A percentile compares a stretch with the other conserved stretches of the same genome.
phyloP scores from a whole-genome alignment of 2,888 invertebrate species.

The Ennomos erosarius region DNA sequence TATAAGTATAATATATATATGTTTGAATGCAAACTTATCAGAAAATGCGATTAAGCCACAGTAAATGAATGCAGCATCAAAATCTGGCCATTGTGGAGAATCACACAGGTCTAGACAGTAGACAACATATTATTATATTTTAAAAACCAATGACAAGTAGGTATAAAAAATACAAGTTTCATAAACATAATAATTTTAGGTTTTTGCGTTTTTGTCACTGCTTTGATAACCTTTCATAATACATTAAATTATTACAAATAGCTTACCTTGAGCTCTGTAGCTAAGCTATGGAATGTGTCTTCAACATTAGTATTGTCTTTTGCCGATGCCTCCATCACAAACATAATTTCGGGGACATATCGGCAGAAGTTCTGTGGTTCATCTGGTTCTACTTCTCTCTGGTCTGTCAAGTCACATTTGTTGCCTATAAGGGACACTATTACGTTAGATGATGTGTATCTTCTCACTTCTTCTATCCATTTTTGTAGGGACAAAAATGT shows the following conservation, averaged over 20 bases:
- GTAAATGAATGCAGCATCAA: no score
- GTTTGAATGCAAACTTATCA: no score
- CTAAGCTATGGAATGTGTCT: slow-evolving; percentile 93
- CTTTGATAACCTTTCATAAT: not conserved
- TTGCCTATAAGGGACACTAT: slow-evolving; percentile 96
- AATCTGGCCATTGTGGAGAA: no score
- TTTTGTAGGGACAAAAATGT: slow-evolving; percentile 96
- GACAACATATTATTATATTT: no score
- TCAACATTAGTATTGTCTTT: slow-evolving; percentile 97
- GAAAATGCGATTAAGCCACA: no score
- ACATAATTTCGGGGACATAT: slow-evolving; percentile 94
- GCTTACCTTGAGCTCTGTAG: slow-evolving; percentile 92
- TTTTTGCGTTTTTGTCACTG: no score
- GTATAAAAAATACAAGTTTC: no score
- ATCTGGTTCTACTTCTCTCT: slow-evolving; percentile 93
- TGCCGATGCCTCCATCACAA: slow-evolving; percentile 95
- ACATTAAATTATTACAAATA: not conserved
- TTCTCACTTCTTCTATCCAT: slow-evolving; percentile 98
- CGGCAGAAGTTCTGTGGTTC: slow-evolving; percentile 95
- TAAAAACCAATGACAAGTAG: no score
- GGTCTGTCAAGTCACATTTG: slow-evolving; percentile 93
- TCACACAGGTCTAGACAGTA: no score
- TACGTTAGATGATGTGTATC: slow-evolving; percentile 97
- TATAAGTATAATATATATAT: no score
- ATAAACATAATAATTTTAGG: no score